phyloP scores from a whole-genome alignment of 2,888 invertebrate species.

The Mellilla xanthometata region DNA sequence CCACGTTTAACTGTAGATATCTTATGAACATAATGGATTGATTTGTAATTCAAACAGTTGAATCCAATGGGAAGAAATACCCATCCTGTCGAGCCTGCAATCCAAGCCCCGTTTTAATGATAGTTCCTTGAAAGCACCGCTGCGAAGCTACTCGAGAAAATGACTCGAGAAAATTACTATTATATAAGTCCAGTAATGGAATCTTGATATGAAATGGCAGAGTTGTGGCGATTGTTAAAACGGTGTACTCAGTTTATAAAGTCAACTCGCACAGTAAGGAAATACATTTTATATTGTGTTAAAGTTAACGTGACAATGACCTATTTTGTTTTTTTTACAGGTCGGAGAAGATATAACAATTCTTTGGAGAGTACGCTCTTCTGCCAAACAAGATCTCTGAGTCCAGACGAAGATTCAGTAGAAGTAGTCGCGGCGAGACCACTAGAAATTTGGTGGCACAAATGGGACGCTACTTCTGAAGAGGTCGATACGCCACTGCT shows the following conservation, averaged over 20 bases:
- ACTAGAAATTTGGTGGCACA: conserved; percentile 84
- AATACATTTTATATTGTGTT: too few relatives aligned
- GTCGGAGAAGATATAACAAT: conserved; percentile 66
- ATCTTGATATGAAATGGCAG: conserved; percentile 30
- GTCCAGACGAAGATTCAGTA: conserved; percentile 62
- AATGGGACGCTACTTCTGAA: conserved; percentile 79
- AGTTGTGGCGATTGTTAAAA: conserved; percentile 25
- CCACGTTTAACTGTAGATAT: background rate
- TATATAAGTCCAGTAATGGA: conserved; percentile 42
- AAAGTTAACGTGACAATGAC: too few relatives aligned
- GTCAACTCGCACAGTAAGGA: too few relatives aligned
- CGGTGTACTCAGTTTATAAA: conserved; percentile 10
- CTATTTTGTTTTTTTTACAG: conserved; percentile 43
- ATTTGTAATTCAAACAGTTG: conserved; percentile 35
- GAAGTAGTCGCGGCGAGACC: conserved; percentile 82
- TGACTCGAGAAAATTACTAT: conserved; percentile 66
- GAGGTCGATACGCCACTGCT: conserved; percentile 81
- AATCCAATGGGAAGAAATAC: conserved; percentile 42
- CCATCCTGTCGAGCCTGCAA: conserved; percentile 56
- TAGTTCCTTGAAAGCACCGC: conserved; percentile 64
- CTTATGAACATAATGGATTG: conserved; percentile 11
- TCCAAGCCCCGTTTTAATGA: conserved; percentile 75
- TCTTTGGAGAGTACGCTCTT: conserved; percentile 65
- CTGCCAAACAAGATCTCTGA: conserved; percentile 77
- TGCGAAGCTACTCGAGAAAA: conserved; percentile 54